Evolutionary conservation across 2,888 invertebrate species (phyloP), one percentile per base, ranked within the genome.

Genomic region (Parelbella ahira): DNA sequence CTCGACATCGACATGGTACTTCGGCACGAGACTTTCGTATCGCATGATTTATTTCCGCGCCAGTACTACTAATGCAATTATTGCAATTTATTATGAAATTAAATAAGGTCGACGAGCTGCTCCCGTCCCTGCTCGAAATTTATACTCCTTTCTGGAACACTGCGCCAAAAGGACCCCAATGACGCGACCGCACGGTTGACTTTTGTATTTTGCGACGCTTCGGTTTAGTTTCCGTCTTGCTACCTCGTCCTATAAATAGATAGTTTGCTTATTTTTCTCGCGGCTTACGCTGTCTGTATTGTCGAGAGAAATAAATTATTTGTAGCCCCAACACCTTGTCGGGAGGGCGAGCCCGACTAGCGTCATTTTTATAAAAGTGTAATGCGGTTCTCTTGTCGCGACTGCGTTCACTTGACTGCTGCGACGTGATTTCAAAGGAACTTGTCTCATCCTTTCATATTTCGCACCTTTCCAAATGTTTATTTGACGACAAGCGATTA

Each of bases 51-150:
- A 82, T 78, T 68, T 64, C 62, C 59, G 56, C 61, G 60, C 58
- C 58, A 62, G 56, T 67, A 60, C 64, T 60, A 60, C 71, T 81
- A 81, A 84, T 79, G 84, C 76, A 86, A 84, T 84, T 81, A 86
- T 81, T 78, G 76, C 82, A 82, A 86, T 86, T 86, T 84, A 86
- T 81, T 78, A 78, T 76, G 72, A 86, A 83, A 82, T 86, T 84
- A 84, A 81, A 83, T 83, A 80, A 80, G 71, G 74, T 69, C 71
- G 75, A 70, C 72, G 67, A 72, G 66, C 63, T 70, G 61, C 61
- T 68, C 71, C 72, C 53, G 48, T 45, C 46, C 53, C 47, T 49
- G 39, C 58, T 52, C 54, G 56, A 72, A 78, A 83, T 81, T 77
- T 81, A 82, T 80, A 82, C 79, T 73, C 75, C 67, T 55, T 54